Evolutionary conservation across 2,888 invertebrate species (phyloP).

Genomic region (Allolobophora icterica): DNA sequence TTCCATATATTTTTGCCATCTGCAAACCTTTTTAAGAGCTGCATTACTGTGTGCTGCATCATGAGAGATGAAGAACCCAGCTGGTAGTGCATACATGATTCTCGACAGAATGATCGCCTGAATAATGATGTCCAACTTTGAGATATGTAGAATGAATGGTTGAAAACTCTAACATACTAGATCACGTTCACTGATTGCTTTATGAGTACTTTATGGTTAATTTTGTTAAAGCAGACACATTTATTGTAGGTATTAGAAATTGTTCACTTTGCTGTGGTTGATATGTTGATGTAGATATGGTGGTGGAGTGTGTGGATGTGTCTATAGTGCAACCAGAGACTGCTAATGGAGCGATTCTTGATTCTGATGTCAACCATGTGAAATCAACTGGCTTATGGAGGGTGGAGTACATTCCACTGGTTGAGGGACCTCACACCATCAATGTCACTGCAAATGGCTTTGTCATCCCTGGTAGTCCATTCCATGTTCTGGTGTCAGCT

Average conservation of each 20-base stretch:
- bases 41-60: too few relatives aligned
- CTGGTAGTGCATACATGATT: too few relatives aligned
- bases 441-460: background rate
- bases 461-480: background rate
- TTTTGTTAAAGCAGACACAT: background rate
- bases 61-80: too few relatives aligned
- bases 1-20: too few relatives aligned
- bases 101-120: too few relatives aligned
- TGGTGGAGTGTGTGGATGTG: background rate
- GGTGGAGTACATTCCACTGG: constrained; percentile 15
- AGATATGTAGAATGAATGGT: background rate
- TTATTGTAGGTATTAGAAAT: background rate
- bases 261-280: background rate
- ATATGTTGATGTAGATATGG: background rate
- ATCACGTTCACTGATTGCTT: background rate
- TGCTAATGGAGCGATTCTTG: background rate
- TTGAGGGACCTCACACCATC: constrained; percentile 21
- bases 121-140: background rate
- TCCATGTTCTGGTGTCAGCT: background rate
- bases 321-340: constrained; percentile 18
- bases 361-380: background rate
- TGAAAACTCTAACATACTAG: background rate
- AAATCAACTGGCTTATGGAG: background rate
- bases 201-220: background rate
- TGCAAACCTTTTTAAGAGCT: too few relatives aligned